Evolutionary conservation across 2,797 vertebrate species (phyloP).

Genomic region (Salmo trutta): DNA sequence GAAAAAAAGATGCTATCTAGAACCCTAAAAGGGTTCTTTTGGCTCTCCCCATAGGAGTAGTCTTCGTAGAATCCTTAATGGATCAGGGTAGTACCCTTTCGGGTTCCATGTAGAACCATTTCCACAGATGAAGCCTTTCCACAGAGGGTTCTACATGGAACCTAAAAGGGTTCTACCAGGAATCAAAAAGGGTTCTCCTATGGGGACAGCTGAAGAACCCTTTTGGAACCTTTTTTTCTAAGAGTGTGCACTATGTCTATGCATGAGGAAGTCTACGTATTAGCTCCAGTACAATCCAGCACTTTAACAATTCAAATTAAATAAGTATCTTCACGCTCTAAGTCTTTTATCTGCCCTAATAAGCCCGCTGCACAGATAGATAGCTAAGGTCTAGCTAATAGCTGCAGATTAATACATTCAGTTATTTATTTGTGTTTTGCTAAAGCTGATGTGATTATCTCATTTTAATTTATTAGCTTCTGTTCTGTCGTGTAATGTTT

Average conservation of each 20-base stretch:
- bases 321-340: conserved; percentile 10
- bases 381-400: not conserved
- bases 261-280: not conserved
- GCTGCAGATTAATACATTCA: conserved; percentile 10
- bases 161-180: no score
- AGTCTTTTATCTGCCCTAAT: conserved; percentile 12
- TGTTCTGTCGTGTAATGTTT: not conserved
- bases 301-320: conserved; percentile 11
- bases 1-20: no score
- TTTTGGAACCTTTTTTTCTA: no score
- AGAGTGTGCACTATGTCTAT: not conserved
- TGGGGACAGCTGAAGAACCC: no score
- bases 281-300: not conserved
- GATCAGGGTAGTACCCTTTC: no score
- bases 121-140: no score
- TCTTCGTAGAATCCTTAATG: no score
- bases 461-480: conserved; percentile 16
- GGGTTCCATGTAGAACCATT: no score
- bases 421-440: conserved; percentile 14
- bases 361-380: conserved; percentile 5
- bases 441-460: conserved; percentile 3
- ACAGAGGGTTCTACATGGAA: no score
- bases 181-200: no score
- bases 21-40: no score
- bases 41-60: no score